Conservation (phyloP, 2,888 invertebrate species). For the Dione vanillae region DNA sequence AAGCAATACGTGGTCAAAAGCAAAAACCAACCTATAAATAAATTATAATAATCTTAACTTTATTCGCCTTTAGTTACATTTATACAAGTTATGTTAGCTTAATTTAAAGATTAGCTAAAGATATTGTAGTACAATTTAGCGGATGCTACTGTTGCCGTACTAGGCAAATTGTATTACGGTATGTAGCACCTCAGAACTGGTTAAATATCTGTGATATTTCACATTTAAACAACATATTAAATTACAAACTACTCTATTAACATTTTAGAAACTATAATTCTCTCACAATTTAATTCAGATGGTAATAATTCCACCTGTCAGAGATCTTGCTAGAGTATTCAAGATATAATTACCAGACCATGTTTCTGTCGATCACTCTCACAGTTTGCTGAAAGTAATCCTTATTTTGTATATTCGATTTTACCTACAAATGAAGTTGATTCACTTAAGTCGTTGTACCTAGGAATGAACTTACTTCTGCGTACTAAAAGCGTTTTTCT, state of each 20-base stretch:
- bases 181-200: too few relatives aligned
- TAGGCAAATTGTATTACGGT: too few relatives aligned
- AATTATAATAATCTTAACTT: too few relatives aligned
- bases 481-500: too few relatives aligned
- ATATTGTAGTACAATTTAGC: too few relatives aligned
- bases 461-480: neutral
- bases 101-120: too few relatives aligned
- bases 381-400: slow-evolving; percentile 56
- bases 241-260: slow-evolving; percentile 4
- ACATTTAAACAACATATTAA: neutral
- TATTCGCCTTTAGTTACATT: too few relatives aligned
- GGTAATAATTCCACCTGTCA: slow-evolving; percentile 19
- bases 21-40: too few relatives aligned
- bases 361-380: slow-evolving; percentile 66
- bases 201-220: neutral
- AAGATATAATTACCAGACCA: slow-evolving; percentile 65
- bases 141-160: too few relatives aligned
- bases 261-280: slow-evolving; percentile 16
- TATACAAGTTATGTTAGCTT: too few relatives aligned
- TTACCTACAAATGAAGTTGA: slow-evolving; percentile 37
- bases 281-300: slow-evolving; percentile 3
- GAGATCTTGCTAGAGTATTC: slow-evolving; percentile 51
- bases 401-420: slow-evolving; percentile 47
- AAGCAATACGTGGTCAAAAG: too few relatives aligned
- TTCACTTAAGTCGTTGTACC: neutral